These are phyloP conservation scores for Melipona bicolor DNA, from an alignment of 2,888 invertebrate genomes.

Conservation along the genomic window DNA sequence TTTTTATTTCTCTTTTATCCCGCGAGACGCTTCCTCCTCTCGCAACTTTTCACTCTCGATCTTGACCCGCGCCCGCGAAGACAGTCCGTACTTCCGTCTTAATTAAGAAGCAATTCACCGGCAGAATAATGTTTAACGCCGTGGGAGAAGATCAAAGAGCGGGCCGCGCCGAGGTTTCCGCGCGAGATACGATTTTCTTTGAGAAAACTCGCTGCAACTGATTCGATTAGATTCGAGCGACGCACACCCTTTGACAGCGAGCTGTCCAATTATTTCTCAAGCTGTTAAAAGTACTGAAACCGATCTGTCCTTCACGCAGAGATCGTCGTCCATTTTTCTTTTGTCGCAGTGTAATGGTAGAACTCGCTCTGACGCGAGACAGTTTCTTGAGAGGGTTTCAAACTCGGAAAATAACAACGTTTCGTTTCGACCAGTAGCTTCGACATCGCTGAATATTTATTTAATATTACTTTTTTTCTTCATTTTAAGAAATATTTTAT, in stretches of 20 bases:
- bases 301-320: slow-evolving; percentile 15
- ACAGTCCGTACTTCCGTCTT: slow-evolving; percentile 49
- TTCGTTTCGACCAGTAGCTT: too few relatives aligned
- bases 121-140: slow-evolving; percentile 50
- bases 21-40: slow-evolving; percentile 14
- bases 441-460: too few relatives aligned
- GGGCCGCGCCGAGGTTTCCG: slow-evolving; percentile 48
- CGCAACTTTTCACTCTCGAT: slow-evolving; percentile 41
- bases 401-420: too few relatives aligned
- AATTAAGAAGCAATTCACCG: slow-evolving; percentile 67
- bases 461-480: too few relatives aligned
- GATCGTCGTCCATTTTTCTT: neutral
- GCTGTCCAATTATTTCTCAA: slow-evolving; percentile 79
- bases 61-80: slow-evolving; percentile 15
- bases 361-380: too few relatives aligned
- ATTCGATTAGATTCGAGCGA: slow-evolving; percentile 67
- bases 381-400: too few relatives aligned
- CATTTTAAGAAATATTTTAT: too few relatives aligned
- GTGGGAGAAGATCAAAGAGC: slow-evolving; percentile 58
- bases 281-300: slow-evolving; percentile 74
- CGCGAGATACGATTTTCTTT: slow-evolving; percentile 63
- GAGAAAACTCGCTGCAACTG: slow-evolving; percentile 55
- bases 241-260: slow-evolving; percentile 66
- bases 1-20: slow-evolving; percentile 3
- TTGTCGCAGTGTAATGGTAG: too few relatives aligned